These are phyloP conservation scores for Drosophila grimshawi DNA, from an alignment of 1,140 invertebrate genomes.

Conservation along the genomic window DNA sequence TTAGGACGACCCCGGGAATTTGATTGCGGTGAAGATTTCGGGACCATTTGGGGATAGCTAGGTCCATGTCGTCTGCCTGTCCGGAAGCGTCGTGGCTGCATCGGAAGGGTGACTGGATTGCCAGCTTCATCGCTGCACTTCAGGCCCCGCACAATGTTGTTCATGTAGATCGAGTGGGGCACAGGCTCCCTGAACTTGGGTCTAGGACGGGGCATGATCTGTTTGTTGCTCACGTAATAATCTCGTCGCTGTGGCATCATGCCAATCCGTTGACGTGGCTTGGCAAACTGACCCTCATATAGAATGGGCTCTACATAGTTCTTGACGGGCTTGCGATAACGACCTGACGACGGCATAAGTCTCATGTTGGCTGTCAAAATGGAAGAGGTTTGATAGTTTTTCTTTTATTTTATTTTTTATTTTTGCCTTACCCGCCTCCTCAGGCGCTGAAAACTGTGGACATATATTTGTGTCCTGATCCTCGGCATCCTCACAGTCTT, in stretches of 20 bases:
- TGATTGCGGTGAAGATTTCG: not conserved
- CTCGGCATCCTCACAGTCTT: slow-evolving; percentile 54
- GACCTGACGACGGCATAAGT: not conserved
- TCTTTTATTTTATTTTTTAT: not conserved
- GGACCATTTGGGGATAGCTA: not conserved
- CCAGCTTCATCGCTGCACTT: slow-evolving; percentile 61
- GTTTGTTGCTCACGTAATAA: slow-evolving; percentile 64
- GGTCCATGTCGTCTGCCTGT: not conserved
- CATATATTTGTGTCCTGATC: slow-evolving; percentile 63
- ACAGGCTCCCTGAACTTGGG: slow-evolving; percentile 58
- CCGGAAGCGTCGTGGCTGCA: slow-evolving; percentile 13
- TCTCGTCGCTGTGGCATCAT: slow-evolving; percentile 36
- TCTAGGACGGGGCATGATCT: slow-evolving; percentile 56
- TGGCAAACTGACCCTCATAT: slow-evolving; percentile 61
- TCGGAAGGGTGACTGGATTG: not conserved
- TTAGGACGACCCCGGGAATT: not conserved
- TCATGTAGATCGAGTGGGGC: slow-evolving; percentile 67
- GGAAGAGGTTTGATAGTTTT: not conserved
- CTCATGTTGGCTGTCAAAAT: slow-evolving; percentile 16
- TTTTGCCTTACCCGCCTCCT: slow-evolving; percentile 27
- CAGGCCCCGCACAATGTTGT: slow-evolving; percentile 64
- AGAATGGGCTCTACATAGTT: slow-evolving; percentile 72
- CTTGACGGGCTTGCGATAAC: slow-evolving; percentile 57
- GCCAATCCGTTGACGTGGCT: slow-evolving; percentile 46
- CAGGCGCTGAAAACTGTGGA: slow-evolving; percentile 53